phyloP scores from a whole-genome alignment of 2,797 vertebrate species.

The Champsocephalus esox region DNA sequence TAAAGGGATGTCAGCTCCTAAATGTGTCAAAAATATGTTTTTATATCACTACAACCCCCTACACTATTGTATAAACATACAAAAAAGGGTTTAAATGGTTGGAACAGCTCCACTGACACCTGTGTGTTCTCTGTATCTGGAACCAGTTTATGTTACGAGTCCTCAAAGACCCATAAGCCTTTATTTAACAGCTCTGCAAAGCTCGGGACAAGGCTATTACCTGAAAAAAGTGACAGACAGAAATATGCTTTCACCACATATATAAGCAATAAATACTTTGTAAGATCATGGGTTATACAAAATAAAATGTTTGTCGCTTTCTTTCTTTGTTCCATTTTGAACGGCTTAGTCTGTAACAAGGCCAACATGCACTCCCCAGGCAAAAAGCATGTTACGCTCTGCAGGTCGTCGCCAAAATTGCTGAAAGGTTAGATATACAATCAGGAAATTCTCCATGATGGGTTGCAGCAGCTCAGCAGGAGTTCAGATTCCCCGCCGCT shows the following conservation, averaged over 20 bases:
- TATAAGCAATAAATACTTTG: slow-evolving; percentile 32
- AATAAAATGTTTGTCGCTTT: slow-evolving; percentile 42
- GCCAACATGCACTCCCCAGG: slow-evolving; percentile 33
- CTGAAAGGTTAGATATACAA: slow-evolving; percentile 82
- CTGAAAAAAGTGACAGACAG: slow-evolving; percentile 34
- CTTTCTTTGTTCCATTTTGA: slow-evolving; percentile 46
- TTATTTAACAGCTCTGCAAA: slow-evolving; percentile 34
- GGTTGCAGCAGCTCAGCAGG: slow-evolving; percentile 65
- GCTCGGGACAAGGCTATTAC: slow-evolving; percentile 32
- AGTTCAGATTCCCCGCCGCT: slow-evolving; percentile 60
- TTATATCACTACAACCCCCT: slow-evolving; percentile 20
- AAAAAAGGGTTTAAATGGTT: slow-evolving; percentile 22
- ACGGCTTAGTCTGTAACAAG: slow-evolving; percentile 40
- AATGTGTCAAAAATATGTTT: slow-evolving; percentile 54
- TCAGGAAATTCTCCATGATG: slow-evolving; percentile 78
- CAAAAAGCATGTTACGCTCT: slow-evolving; percentile 56
- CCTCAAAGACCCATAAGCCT: slow-evolving; percentile 38
- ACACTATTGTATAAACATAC: slow-evolving; percentile 8
- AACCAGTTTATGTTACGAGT: slow-evolving; percentile 38
- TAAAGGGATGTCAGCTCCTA: slow-evolving; percentile 37
- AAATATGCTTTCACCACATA: slow-evolving; percentile 22
- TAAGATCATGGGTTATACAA: slow-evolving; percentile 51
- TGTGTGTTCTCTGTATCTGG: slow-evolving; percentile 41
- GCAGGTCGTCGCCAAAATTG: slow-evolving; percentile 59
- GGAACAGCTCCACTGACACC: slow-evolving; percentile 34